phyloP scores from a whole-genome alignment of 2,888 invertebrate genomes.

The Fragum sueziense region DNA sequence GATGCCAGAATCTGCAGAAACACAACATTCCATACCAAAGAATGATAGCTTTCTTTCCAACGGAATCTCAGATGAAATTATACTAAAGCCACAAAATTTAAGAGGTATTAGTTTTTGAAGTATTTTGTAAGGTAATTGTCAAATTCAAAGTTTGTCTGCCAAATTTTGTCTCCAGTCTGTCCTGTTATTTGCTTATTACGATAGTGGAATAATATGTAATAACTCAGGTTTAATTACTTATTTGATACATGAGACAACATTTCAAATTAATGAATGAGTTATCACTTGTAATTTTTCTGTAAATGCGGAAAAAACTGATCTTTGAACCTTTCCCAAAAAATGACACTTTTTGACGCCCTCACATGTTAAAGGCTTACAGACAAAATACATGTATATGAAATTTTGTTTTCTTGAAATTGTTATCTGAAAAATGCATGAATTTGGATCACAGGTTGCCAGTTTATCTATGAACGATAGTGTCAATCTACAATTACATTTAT shows the following conservation, averaged over 20 bases:
- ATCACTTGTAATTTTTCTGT: background rate
- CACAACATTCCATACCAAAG: constrained; percentile 56
- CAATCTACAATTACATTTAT: no score
- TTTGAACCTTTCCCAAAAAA: no score
- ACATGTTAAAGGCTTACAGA: no score
- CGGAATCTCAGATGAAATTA: constrained; percentile 76
- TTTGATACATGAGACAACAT: background rate
- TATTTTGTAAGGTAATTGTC: background rate
- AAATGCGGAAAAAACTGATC: background rate
- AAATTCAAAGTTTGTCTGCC: background rate
- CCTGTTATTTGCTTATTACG: no score
- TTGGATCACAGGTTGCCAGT: no score
- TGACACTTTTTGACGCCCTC: no score
- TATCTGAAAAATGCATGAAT: no score
- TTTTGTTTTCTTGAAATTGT: no score
- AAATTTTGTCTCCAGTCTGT: no score
- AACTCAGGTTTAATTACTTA: background rate
- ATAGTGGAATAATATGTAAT: background rate
- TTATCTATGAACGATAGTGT: no score
- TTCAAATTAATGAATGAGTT: background rate
- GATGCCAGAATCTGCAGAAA: constrained; percentile 36
- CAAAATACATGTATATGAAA: no score
- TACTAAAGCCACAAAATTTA: constrained; percentile 76
- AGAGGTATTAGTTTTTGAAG: constrained; percentile 64
- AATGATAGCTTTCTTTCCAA: constrained; percentile 68